Base-by-base conservation (phyloP, 2,888 invertebrate species). In the Calameuta pallipes region DNA sequence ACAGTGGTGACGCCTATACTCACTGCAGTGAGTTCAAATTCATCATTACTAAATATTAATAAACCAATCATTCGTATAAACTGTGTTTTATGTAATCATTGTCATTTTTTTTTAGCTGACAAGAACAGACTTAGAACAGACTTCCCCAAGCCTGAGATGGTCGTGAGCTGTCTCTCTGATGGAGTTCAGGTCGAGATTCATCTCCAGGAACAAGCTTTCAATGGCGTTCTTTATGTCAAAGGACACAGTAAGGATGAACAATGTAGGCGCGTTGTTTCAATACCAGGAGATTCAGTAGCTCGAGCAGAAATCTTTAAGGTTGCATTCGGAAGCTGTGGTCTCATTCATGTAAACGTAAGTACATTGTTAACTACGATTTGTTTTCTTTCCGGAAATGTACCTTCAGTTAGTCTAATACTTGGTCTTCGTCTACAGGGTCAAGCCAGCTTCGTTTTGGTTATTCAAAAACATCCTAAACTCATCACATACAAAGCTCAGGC, bases 401-500 rank as follows among this genome's bases (percentile, higher is more conserved):
- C 56, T 56, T 56, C 15, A 11, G 71, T 79, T 75, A 77, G 71
- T 73, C 30, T 79, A 15, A 69, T 78, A 74, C 13, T 36, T 68
- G 69, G 80, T 75, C 71, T 73, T 31, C 75, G 35, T 12, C 31
- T 91, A 79, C 91, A 96, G 96, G 98, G 98, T 76, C 95, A 97
- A 90, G 98, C 98, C 35, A 97, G 97, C 89, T 98, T 98, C 90
- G 97, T 98, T 1, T 93, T 99, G 73, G 98, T 99, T 35, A 97
- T 99, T 89, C 98, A 99, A 91, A 97, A 98, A 92, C 98, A 99
- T 94, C 98, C 98, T 0, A 97, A 97, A 93, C 93, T 99, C 76
- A 96, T 98, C 76, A 99, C 98, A 0, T 97, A 97, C 90, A 97
- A 97, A 89, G 98, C 98, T 9, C 97, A 98, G 91, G 98, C 98